Percentiles rank a stretch among this genome's conserved stretches.
Conservation (phyloP, 1,140 invertebrate species). For the Drosophila tristis region DNA sequence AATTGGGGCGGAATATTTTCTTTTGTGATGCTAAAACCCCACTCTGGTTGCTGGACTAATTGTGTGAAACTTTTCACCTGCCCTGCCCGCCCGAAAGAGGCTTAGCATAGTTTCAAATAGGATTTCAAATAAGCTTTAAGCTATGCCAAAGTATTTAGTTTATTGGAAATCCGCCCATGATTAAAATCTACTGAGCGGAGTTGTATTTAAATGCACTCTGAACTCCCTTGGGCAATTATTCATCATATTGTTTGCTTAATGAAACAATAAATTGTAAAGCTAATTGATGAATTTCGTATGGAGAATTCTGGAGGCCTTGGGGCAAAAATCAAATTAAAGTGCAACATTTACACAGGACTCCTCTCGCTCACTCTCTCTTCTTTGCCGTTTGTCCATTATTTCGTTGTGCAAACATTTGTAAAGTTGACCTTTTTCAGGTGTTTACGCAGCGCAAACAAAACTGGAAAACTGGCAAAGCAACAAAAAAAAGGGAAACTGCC, state of each 20-base stretch:
- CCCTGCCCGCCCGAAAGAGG: too few relatives aligned
- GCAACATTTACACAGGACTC: conserved; percentile 5
- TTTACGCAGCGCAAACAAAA: conserved; percentile 42
- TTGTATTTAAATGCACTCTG: too few relatives aligned
- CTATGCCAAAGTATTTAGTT: too few relatives aligned
- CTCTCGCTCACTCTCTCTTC: not conserved
- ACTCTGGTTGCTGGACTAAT: conserved; percentile 8
- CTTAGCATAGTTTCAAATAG: not conserved
- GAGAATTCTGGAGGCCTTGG: not conserved
- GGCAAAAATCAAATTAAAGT: conserved; percentile 19
- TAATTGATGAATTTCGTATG: conserved; percentile 40
- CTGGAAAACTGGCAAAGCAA: conserved; percentile 6
- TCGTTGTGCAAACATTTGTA: conserved; percentile 43
- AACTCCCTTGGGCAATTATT: conserved; percentile 22
- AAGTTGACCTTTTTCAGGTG: conserved; percentile 43
- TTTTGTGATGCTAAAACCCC: conserved; percentile 18
- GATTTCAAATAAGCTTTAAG: too few relatives aligned
- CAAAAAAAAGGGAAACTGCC: conserved; percentile 26
- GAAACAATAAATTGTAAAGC: conserved; percentile 19
- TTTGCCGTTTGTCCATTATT: conserved; percentile 14
- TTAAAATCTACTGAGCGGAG: too few relatives aligned
- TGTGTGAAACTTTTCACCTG: conserved; percentile 9
- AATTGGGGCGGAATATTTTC: conserved; percentile 40
- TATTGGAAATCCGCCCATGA: too few relatives aligned
- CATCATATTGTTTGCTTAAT: conserved; percentile 22